phyloP scores from a whole-genome alignment of 2,888 invertebrate species.

The Syritta pipiens region DNA sequence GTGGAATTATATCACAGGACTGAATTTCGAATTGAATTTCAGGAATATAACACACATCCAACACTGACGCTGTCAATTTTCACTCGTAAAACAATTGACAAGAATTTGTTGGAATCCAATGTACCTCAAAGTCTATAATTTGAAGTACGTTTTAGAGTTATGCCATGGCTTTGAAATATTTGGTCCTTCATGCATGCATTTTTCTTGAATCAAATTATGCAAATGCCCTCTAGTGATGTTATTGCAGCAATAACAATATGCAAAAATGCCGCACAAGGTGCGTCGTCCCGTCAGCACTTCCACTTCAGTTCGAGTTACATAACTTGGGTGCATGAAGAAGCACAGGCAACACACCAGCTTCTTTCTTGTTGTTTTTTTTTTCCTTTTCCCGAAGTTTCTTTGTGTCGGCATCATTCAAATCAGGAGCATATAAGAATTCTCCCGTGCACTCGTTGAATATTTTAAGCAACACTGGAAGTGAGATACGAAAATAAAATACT shows the following conservation, averaged over 20 bases:
- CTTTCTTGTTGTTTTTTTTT: not conserved
- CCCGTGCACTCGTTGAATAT: conserved; percentile 12
- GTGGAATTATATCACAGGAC: too few relatives aligned
- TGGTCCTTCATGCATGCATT: too few relatives aligned
- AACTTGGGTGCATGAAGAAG: not conserved
- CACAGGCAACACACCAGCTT: not conserved
- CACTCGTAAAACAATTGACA: too few relatives aligned
- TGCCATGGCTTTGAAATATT: too few relatives aligned
- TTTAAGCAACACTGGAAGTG: not conserved
- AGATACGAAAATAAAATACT: not conserved
- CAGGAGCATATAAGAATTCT: not conserved
- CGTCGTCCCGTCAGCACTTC: not conserved
- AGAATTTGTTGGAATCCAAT: too few relatives aligned
- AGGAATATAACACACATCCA: too few relatives aligned
- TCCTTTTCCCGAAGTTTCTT: too few relatives aligned
- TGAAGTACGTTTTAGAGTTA: too few relatives aligned
- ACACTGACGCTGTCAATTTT: too few relatives aligned
- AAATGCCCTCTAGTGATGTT: not conserved
- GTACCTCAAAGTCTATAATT: too few relatives aligned
- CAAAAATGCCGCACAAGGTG: not conserved
- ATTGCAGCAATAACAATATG: not conserved
- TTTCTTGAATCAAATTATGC: not conserved
- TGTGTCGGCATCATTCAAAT: not conserved
- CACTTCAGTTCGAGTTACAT: not conserved
- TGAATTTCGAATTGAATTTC: too few relatives aligned